phyloP scores from a whole-genome alignment of 2,888 invertebrate species.

The Arenicola marina region DNA sequence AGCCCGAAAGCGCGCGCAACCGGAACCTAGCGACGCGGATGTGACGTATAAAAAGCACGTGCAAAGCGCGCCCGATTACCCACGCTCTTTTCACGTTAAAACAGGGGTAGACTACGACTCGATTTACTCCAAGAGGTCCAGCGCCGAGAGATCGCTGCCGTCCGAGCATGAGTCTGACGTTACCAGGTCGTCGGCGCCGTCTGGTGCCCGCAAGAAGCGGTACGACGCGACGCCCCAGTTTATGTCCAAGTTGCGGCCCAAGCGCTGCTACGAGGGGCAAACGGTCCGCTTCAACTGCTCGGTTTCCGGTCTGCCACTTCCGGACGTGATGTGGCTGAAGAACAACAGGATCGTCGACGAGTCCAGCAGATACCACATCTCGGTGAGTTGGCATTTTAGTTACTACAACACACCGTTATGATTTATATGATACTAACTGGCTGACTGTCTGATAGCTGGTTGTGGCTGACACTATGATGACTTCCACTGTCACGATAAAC shows the following conservation, averaged over 20 bases:
- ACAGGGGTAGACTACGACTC: constrained; percentile 30
- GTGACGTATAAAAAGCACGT: background rate
- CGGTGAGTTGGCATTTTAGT: constrained; percentile 22
- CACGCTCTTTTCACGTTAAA: constrained; percentile 8
- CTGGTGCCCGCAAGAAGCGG: constrained; percentile 8
- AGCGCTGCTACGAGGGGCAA: constrained; percentile 24
- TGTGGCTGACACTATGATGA: background rate
- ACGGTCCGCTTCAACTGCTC: constrained; percentile 32
- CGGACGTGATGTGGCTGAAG: constrained; percentile 30
- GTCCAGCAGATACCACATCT: constrained; percentile 16
- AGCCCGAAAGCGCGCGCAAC: background rate
- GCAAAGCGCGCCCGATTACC: background rate
- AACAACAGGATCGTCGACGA: constrained; percentile 18
- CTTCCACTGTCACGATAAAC: too few relatives aligned
- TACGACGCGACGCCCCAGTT: constrained; percentile 26
- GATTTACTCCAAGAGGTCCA: constrained; percentile 18
- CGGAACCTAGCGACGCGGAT: constrained; percentile 4
- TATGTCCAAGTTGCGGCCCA: constrained; percentile 29
- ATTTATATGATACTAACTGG: too few relatives aligned
- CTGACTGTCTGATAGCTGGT: background rate
- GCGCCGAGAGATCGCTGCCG: constrained; percentile 7
- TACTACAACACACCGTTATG: too few relatives aligned
- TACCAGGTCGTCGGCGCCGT: constrained; percentile 12
- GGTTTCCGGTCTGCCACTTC: constrained; percentile 29
- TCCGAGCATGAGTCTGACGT: constrained; percentile 25